Base-by-base conservation (phyloP, 2,113 vertebrate genomes). In the Merops nubicus region DNA sequence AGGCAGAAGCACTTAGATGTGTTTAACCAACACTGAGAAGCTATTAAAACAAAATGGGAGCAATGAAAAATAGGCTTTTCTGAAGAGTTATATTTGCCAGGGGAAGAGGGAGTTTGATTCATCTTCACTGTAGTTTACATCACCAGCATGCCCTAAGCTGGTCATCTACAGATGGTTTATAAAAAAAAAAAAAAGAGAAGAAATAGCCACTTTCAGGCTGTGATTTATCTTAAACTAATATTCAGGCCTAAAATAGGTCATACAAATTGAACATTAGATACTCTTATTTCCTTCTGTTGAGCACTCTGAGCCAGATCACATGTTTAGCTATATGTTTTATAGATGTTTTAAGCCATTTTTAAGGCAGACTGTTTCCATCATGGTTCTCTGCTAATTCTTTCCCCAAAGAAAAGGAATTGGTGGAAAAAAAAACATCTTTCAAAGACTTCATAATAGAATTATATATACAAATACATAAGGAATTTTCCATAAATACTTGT, bases 1-100 rank as follows among this genome's bases (percentile, higher is more conserved):
- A 80, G 23, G 5, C 2, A 3, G 42, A 83, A 72, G 57, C n/a
- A 67, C 9, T 65, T 38, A 38, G 6, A 31, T 0, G 0, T 48
- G 6, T 48, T 76, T 40, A 79, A 75, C 25, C 20, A 59, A n/a
- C 15, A 43, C 3, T 47, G 9, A 25, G 25, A 68, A 72, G 28
- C 9, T 63, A 63, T 8, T 50, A 53, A 72, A 87, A 20, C 7
- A 59, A 73, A 80, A 76, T 64, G 4, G 12, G 20, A 57, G 9
- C 48, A 25, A 47, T 11, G 21, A 67, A 80, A 78, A 51, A 0
- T 2, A 53, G 42, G 45, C 5, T 33, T 91, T 57, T 48, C 15
- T 38, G 22, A 53, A 21, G 7, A 43, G 15, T 38, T 43, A 12
- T 43, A 83, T 89, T 87, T 84, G 7, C 4, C 9, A 42, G 6